phyloP scores from a whole-genome alignment of 2,888 invertebrate species.

The Rhabditoides inermis region DNA sequence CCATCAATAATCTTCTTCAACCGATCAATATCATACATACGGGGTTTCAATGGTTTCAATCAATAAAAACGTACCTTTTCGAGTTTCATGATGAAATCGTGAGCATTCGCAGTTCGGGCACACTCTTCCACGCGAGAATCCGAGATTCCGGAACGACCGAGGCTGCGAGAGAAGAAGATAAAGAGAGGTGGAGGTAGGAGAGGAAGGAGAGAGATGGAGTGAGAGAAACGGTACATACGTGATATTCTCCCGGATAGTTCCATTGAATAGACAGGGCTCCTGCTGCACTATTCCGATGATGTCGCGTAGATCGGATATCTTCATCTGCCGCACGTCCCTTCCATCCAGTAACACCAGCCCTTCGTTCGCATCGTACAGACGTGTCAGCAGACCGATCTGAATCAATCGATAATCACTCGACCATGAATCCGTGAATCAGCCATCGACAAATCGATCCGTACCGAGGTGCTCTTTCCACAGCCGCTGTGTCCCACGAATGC shows the following conservation, averaged over 20 bases:
- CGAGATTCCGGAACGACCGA: too few relatives aligned
- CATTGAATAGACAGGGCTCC: conserved; percentile 36
- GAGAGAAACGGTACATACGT: too few relatives aligned
- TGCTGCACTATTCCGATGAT: conserved; percentile 36
- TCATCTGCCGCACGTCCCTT: conserved; percentile 14
- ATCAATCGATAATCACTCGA: neutral
- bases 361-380: conserved; percentile 19
- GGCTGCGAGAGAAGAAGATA: neutral
- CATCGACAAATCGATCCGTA: too few relatives aligned
- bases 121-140: conserved; percentile 9
- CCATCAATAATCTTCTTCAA: too few relatives aligned
- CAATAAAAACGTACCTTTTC: conserved; percentile 12
- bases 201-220: too few relatives aligned
- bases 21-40: too few relatives aligned
- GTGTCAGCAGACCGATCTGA: conserved; percentile 23
- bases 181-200: too few relatives aligned
- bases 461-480: conserved; percentile 38
- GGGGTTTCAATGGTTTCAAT: too few relatives aligned
- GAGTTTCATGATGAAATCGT: conserved; percentile 35
- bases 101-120: conserved; percentile 33
- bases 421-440: too few relatives aligned
- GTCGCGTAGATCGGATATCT: neutral
- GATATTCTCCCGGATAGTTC: conserved; percentile 33
- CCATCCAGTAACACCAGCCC: conserved; percentile 19
- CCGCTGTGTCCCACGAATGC: conserved; percentile 37